phyloP scores from a whole-genome alignment of 2,797 vertebrate genomes.

The Mormyrops attenuatus region DNA sequence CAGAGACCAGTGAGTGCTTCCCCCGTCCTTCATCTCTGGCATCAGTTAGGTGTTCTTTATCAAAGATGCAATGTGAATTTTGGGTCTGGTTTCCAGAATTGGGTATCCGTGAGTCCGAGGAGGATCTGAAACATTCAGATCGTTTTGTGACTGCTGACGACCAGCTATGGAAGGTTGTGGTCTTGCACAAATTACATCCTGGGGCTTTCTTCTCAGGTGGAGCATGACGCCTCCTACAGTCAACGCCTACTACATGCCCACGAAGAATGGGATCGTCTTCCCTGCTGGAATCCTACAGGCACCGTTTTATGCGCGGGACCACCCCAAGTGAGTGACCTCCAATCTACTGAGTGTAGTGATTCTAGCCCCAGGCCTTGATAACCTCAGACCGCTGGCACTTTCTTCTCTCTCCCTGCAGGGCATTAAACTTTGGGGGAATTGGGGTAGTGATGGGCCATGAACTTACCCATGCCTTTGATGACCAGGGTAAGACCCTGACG shows the following conservation, averaged over 20 bases:
- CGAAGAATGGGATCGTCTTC: slow-evolving; percentile 95
- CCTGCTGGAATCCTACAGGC: slow-evolving; percentile 94
- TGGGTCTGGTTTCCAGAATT: neutral
- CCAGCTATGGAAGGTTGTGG: neutral
- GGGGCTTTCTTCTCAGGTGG: slow-evolving; percentile 66
- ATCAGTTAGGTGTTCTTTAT: neutral
- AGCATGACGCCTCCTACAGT: slow-evolving; percentile 98
- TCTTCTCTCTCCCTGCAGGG: slow-evolving; percentile 55
- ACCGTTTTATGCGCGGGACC: slow-evolving; percentile 87
- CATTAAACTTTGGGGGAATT: slow-evolving; percentile 92
- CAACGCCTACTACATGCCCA: slow-evolving; percentile 95
- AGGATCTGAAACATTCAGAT: neutral
- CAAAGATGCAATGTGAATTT: neutral
- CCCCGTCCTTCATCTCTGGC: neutral
- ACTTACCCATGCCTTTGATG: slow-evolving; percentile 92
- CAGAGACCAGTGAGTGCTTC: slow-evolving; percentile 81
- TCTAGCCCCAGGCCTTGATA: neutral
- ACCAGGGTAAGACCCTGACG: slow-evolving; percentile 65
- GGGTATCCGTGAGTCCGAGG: neutral
- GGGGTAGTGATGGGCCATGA: slow-evolving; percentile 98
- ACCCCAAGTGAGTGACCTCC: slow-evolving; percentile 77
- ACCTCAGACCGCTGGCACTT: neutral
- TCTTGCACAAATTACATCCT: neutral
- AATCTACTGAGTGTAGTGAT: neutral
- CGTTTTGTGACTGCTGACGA: neutral